phyloP scores from a whole-genome alignment of 2,888 invertebrate genomes.

The Drosophila mercatorum region DNA sequence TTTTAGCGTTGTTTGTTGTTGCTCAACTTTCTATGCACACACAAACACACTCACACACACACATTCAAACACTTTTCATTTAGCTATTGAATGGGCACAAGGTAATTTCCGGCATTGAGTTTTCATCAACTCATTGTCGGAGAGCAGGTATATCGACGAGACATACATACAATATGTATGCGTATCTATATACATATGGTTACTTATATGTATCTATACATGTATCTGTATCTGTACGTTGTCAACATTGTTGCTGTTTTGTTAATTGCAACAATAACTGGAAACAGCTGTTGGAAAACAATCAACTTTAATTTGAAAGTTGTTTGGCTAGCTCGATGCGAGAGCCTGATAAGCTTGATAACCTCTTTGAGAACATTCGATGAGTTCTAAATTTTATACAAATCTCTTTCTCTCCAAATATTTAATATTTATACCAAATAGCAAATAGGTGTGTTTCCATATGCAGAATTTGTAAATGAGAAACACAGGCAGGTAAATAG shows the following conservation, averaged over 20 bases:
- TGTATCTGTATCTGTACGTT: neutral
- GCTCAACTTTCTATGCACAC: constrained; percentile 52
- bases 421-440: constrained; percentile 9
- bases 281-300: constrained; percentile 41
- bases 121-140: constrained; percentile 42
- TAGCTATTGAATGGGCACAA: constrained; percentile 68
- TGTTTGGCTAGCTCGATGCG: constrained; percentile 36
- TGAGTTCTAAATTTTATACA: neutral
- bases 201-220: neutral
- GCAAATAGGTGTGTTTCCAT: neutral
- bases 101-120: constrained; percentile 71
- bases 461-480: constrained; percentile 1
- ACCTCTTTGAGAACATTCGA: neutral
- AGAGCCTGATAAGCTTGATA: constrained; percentile 1
- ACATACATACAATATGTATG: neutral
- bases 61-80: constrained; percentile 30
- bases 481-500: neutral
- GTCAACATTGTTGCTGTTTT: constrained; percentile 24
- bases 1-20: constrained; percentile 44
- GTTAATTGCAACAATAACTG: constrained; percentile 33
- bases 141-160: constrained; percentile 14
- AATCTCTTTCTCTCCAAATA: neutral
- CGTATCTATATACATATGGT: neutral
- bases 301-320: constrained; percentile 50
- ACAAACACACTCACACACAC: neutral